Evolutionary conservation across 2,888 invertebrate species (phyloP), one percentile per base, ranked within the genome.

Genomic region (Pteria penguin): DNA sequence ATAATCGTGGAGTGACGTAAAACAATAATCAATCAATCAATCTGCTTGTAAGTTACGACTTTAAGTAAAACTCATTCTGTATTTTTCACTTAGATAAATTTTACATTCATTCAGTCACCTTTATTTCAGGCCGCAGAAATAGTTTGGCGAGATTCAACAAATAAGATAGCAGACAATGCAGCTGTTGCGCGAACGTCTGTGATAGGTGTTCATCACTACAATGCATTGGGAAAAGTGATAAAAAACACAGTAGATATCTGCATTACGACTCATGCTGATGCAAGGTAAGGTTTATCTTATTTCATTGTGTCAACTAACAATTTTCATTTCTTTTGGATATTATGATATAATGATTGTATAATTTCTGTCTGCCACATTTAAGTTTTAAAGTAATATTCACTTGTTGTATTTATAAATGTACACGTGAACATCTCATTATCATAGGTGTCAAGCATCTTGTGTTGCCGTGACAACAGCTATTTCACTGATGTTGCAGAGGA

Each of bases 371-470:
- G n/a, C n/a, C n/a, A n/a, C n/a, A n/a, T n/a, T n/a, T n/a, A n/a
- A n/a, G n/a, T n/a, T n/a, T n/a, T n/a, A n/a, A n/a, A n/a, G n/a
- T n/a, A n/a, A n/a, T n/a, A n/a, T n/a, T n/a, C n/a, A n/a, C n/a
- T n/a, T n/a, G n/a, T n/a, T n/a, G n/a, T n/a, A n/a, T n/a, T n/a
- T n/a, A n/a, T n/a, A n/a, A n/a, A n/a, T n/a, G n/a, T n/a, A n/a
- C n/a, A n/a, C n/a, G n/a, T n/a, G n/a, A n/a, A n/a, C n/a, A n/a
- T n/a, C n/a, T n/a, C n/a, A n/a, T n/a, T 14, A 36, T 14, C 14
- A 36, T 80, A 91, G 91, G 66, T 91, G 91, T 77, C 85, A 86
- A 75, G 90, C 91, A n/a, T 89, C 89, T 1, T 89, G 89, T 84
- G 88, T 91, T 55, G 91, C 91, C 11, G 87, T 91, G 61, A 83